phyloP scores from a whole-genome alignment of 2,888 invertebrate species.

The Trypoxylon attenuatum region DNA sequence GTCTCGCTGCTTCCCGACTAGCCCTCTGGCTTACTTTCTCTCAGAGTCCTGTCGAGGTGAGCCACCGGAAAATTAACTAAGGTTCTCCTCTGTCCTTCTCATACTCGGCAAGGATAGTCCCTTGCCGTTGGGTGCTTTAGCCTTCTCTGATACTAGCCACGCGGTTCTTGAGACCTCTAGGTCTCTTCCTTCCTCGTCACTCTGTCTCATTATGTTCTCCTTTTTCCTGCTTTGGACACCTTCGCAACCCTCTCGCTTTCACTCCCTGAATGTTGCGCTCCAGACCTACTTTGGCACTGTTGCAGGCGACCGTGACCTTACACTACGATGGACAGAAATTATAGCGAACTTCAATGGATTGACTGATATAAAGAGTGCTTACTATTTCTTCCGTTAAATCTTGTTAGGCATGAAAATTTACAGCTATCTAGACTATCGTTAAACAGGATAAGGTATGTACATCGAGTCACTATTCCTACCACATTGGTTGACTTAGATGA shows the following conservation, averaged over 20 bases:
- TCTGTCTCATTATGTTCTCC: background rate
- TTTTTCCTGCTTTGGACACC: background rate
- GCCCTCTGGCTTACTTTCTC: conserved; percentile 29
- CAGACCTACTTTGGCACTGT: conserved; percentile 49
- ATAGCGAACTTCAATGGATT: background rate
- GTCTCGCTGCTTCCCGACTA: background rate
- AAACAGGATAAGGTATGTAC: too few species aligned
- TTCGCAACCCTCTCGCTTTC: background rate
- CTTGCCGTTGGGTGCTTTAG: background rate
- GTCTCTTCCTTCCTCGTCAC: background rate
- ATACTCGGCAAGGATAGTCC: background rate
- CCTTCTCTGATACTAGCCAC: too few species aligned
- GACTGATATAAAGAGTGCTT: background rate
- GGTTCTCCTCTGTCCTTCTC: conserved; percentile 20
- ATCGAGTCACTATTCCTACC: too few species aligned
- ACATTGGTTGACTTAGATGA: too few species aligned
- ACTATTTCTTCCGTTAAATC: too few species aligned
- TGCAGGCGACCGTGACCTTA: conserved; percentile 51
- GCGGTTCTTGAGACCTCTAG: conserved; percentile 1
- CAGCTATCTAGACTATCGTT: too few species aligned
- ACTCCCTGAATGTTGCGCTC: conserved; percentile 13
- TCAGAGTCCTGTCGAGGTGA: conserved; percentile 46
- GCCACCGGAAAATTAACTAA: conserved; percentile 54
- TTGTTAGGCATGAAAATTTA: too few species aligned
- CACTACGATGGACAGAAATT: conserved; percentile 15